phyloP scores from a whole-genome alignment of 2,797 vertebrate genomes.

The Decapterus maruadsi region DNA sequence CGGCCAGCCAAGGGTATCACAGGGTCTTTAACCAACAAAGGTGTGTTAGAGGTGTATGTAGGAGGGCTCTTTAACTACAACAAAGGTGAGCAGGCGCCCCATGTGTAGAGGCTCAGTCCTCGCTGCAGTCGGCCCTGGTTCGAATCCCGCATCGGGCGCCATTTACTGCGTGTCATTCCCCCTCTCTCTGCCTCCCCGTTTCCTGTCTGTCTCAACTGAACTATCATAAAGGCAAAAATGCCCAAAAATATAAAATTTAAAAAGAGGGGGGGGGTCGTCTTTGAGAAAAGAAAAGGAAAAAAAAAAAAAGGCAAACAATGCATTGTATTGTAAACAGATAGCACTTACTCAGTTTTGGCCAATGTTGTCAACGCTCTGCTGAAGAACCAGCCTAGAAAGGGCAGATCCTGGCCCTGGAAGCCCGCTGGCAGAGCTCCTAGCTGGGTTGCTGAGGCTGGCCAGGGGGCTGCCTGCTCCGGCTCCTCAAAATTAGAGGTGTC shows the following conservation, averaged over 20 bases:
- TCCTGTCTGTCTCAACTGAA: too few relatives aligned
- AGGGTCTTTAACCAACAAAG: constrained; percentile 56
- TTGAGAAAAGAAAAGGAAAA: constrained; percentile 17
- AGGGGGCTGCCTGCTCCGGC: constrained; percentile 93
- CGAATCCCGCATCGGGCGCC: too few relatives aligned
- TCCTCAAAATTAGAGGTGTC: constrained; percentile 99
- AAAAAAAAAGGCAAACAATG: constrained; percentile 30
- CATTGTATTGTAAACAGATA: constrained; percentile 52
- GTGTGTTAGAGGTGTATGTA: constrained; percentile 55
- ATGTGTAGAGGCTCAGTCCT: too few relatives aligned
- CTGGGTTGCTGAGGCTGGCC: constrained; percentile 90
- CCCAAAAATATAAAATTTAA: too few relatives aligned
- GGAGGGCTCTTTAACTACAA: too few relatives aligned
- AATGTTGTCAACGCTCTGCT: constrained; percentile 93
- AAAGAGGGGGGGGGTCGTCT: constrained; percentile 19
- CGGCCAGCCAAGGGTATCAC: constrained; percentile 62
- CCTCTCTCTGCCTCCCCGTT: too few relatives aligned
- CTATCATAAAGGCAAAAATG: too few relatives aligned
- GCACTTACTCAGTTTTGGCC: constrained; percentile 97
- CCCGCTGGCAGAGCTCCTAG: constrained; percentile 90
- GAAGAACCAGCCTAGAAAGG: constrained; percentile 99
- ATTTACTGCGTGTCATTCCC: too few relatives aligned
- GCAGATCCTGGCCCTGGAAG: constrained; percentile 96
- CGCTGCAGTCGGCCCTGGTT: too few relatives aligned
- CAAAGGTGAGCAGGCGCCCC: too few relatives aligned